Evolutionary conservation across 2,113 vertebrate species (phyloP), one percentile per base, ranked within the genome.

Genomic region (Nannospalax galili): DNA sequence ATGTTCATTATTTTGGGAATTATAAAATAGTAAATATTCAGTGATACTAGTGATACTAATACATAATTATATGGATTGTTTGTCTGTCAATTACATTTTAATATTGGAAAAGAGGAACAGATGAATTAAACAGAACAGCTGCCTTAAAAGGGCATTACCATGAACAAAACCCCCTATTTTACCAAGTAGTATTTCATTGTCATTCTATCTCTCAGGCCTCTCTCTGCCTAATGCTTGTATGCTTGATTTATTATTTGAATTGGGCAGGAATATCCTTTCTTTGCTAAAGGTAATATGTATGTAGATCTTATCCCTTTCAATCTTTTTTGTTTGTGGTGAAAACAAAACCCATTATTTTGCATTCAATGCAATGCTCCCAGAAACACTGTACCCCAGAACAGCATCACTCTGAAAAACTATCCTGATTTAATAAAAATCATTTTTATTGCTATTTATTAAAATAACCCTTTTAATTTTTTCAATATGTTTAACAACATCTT

Each of bases 301-400:
- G 17, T 70, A 75, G 19, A 92, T 70, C 8, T 92, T 88, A 8
- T 88, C 4, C 26, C 42, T 95, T 84, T 79, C 19, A 17, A 26
- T 70, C 32, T 69, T 3, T 89, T 93, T 82, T 86, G 5, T 90
- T 24, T 65, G 72, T 95, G 40, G 35, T 58, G 6, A 92, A 92
- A 91, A 86, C 2, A 69, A 77, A 86, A 69, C 56, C 62, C 6
- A 42, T 74, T 7, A 67, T 92, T 75, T 89, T 92, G 12, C 88
- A 88, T 87, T 90, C 2, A 84, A 60, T 0, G n/a, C 65, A 35
- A 4, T n/a, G 7, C 17, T 75, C 15, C 12, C 81, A 70, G 30
- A 82, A 90, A 65, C 3, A 5, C 4, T 1, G 75, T 84, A 9
- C 11, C 65, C 17, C 37, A 20, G 22, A 37, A 11, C 67, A 70